phyloP scores from a whole-genome alignment of 92 coral and sea anemone genomes.

The Heteractis magnifica region DNA sequence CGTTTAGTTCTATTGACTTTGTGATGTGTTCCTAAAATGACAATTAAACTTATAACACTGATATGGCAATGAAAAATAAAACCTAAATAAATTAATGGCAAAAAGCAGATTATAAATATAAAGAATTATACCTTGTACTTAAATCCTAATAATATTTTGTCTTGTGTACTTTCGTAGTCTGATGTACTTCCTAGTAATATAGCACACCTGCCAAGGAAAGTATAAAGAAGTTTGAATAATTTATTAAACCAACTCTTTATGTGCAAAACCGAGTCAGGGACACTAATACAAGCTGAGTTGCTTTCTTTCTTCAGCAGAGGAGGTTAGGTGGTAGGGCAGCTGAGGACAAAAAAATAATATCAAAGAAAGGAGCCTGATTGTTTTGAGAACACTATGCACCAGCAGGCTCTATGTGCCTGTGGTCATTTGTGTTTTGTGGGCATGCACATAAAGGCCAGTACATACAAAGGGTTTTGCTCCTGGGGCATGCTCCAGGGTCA shows the following conservation, averaged over 20 bases:
- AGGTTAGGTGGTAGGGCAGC: background rate
- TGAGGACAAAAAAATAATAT: background rate
- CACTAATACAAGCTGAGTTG: too few relatives aligned
- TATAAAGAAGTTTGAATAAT: background rate
- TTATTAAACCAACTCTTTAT: too few relatives aligned
- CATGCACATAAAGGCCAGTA: too few relatives aligned
- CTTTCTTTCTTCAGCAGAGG: background rate
- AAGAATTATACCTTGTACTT: constrained; percentile 68
- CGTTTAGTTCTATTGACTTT: constrained; percentile 76
- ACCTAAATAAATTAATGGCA: too few relatives aligned
- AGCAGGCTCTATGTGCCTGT: background rate
- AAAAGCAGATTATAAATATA: background rate
- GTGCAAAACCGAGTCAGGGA: too few relatives aligned
- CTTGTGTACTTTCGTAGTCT: constrained; percentile 68
- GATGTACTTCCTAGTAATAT: constrained; percentile 80
- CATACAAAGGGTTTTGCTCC: too few relatives aligned
- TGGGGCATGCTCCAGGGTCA: too few relatives aligned
- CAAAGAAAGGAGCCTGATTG: too few relatives aligned
- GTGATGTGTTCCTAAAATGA: constrained; percentile 65
- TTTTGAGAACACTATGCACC: too few relatives aligned
- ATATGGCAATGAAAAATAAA: background rate
- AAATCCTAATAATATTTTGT: constrained; percentile 68
- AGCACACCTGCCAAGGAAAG: constrained; percentile 68
- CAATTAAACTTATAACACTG: background rate
- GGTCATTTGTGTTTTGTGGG: background rate